Base-by-base conservation (phyloP, 2,888 invertebrate genomes). In the Carabus problematicus region DNA sequence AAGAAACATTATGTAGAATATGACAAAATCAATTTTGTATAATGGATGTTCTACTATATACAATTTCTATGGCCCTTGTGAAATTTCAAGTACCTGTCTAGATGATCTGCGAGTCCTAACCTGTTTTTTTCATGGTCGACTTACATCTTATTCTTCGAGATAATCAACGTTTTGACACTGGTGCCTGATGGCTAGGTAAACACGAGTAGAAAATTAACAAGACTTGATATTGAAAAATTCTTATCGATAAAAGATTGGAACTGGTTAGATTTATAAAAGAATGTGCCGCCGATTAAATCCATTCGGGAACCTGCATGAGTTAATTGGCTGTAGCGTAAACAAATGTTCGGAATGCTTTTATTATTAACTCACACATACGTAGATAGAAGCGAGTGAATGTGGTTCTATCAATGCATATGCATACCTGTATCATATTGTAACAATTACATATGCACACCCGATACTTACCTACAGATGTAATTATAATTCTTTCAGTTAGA, bases 171-270 rank as follows among this genome's bases (percentile, higher is more conserved):
- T 52, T 52, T 52, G 16, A 52, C 52, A 52, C 16, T 52, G 18
- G 14, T 19, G 52, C 0, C 52, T 14, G 52, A 52, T 52, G 52
- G 16, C 12, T 52, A 16, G 9, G 52, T 52, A 52, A 52, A 52
- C 19, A 52, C 29, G 29, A 29, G 29, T 29, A 29, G 29, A 19
- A 52, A 16, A 16, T 52, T 11, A 52, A 52, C 52, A 14, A 9
- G 52, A 16, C 18, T 52, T 12, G 52, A 52, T 52, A 52, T 52
- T 52, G 19, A 52, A 52, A 52, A 52, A 52, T 52, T 18, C 18
- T 52, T 16, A 52, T 52, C 52, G 18, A 52, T 52, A 52, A 52
- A 19, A 52, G 16, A 52, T 52, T 11, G 52, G 19, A 52, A 52
- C 52, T 18, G 19, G 52, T 52, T 52, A 14, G 16, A 19, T 11